phyloP scores from a whole-genome alignment of 2,113 vertebrate genomes.

The Leucoraja erinaceus region DNA sequence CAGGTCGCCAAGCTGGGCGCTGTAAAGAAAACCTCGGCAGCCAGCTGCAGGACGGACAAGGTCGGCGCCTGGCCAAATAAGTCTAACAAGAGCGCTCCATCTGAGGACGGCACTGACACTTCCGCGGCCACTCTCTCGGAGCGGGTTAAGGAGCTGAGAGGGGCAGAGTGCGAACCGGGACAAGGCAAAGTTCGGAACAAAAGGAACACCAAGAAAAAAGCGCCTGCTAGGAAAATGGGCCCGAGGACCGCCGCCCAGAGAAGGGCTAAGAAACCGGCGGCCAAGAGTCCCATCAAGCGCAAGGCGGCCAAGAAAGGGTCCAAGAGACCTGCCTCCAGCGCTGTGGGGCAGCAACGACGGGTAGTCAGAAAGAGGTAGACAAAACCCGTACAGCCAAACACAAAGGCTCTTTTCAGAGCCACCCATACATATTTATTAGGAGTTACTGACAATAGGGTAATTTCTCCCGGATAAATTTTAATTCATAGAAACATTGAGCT shows the following conservation, averaged over 20 bases:
- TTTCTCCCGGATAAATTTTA: too few relatives aligned
- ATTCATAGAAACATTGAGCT: too few relatives aligned
- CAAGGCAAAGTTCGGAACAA: not conserved
- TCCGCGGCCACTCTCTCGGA: not conserved
- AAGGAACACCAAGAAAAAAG: not conserved
- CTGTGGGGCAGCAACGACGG: not conserved
- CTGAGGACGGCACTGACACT: not conserved
- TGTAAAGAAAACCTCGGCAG: not conserved
- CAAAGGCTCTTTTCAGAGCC: too few relatives aligned
- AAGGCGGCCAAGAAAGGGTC: not conserved
- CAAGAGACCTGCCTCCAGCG: not conserved
- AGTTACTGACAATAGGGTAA: too few relatives aligned
- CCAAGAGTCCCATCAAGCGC: not conserved
- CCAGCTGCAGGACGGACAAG: not conserved
- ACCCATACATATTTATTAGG: too few relatives aligned
- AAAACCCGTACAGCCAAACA: not conserved
- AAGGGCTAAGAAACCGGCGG: not conserved
- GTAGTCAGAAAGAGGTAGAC: not conserved
- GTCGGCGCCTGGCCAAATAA: not conserved
- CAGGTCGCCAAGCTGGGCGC: conserved; percentile 1
- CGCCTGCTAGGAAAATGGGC: not conserved
- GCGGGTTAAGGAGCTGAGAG: not conserved
- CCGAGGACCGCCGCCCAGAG: not conserved
- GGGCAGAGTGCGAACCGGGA: not conserved
- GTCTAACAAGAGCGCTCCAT: not conserved